Conservation (phyloP, 2,113 vertebrate genomes). For the Solea senegalensis region DNA sequence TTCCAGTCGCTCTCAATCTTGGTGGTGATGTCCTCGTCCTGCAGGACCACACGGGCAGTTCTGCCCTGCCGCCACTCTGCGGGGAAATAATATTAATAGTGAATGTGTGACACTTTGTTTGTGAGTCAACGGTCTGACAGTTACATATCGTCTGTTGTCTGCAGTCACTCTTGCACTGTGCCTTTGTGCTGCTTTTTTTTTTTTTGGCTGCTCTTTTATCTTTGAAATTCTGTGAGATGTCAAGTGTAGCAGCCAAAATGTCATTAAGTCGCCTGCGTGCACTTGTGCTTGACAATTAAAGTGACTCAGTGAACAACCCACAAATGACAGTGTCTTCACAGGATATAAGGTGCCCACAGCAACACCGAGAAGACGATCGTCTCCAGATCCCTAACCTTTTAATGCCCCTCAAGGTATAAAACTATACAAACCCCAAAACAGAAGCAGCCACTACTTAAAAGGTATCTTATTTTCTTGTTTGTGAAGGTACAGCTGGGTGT, state of each 20-base stretch:
- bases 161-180: constrained; percentile 8
- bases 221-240: constrained; percentile 27
- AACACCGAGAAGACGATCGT: constrained; percentile 46
- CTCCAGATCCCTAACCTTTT: constrained; percentile 45
- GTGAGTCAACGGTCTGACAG: constrained; percentile 9
- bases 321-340: constrained; percentile 26
- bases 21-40: constrained; percentile 96
- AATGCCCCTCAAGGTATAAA: constrained; percentile 52
- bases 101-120: constrained; percentile 28
- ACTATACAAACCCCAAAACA: constrained; percentile 39
- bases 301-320: constrained; percentile 30
- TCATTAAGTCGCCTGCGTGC: constrained; percentile 3
- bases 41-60: constrained; percentile 91
- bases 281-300: constrained; percentile 36
- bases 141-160: constrained; percentile 16
- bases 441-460: constrained; percentile 32
- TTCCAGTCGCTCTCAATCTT: constrained; percentile 97
- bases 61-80: constrained; percentile 94
- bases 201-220: constrained; percentile 4
- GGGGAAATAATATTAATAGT: constrained; percentile 25
- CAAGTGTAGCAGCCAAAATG: constrained; percentile 20
- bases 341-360: constrained; percentile 45
- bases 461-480: constrained; percentile 46
- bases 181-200: background rate
- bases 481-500: constrained; percentile 56